A percentile compares a stretch with the other conserved stretches of the same genome.
Evolutionary conservation across 2,797 vertebrate species (phyloP).

Genomic region (Squalus acanthias): DNA sequence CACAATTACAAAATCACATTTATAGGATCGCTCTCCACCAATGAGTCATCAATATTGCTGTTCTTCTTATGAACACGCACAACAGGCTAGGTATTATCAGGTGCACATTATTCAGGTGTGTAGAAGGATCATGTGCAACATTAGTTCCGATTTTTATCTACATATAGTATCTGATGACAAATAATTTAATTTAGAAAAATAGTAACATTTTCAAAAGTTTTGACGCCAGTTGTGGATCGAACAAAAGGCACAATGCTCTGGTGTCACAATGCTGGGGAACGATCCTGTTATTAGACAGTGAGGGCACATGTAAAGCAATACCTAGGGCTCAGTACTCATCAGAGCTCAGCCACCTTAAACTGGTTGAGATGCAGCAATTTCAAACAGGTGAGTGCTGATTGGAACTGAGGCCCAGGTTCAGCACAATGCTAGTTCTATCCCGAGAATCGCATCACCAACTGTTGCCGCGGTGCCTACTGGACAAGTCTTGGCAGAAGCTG

Average conservation of each 20-base stretch:
- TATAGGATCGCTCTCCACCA: not conserved
- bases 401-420: not conserved
- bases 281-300: not conserved
- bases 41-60: not conserved
- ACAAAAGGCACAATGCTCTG: not conserved
- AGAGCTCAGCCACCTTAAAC: not conserved
- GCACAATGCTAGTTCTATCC: not conserved
- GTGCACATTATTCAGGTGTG: not conserved
- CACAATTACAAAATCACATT: conserved; percentile 12
- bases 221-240: not conserved
- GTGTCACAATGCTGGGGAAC: not conserved
- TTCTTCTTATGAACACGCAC: not conserved
- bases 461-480: not conserved
- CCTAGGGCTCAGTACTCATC: not conserved
- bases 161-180: not conserved
- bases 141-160: not conserved
- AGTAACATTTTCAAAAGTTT: not conserved
- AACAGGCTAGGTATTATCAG: not conserved
- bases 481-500: conserved; percentile 44
- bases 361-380: not conserved
- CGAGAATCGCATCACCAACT: not conserved
- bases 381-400: not conserved
- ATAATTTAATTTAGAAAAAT: not conserved
- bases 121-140: not conserved
- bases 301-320: conserved; percentile 32